These are phyloP conservation scores for Pristionchus entomophagus DNA, from an alignment of 2,888 invertebrate genomes.

Conservation along the genomic window DNA sequence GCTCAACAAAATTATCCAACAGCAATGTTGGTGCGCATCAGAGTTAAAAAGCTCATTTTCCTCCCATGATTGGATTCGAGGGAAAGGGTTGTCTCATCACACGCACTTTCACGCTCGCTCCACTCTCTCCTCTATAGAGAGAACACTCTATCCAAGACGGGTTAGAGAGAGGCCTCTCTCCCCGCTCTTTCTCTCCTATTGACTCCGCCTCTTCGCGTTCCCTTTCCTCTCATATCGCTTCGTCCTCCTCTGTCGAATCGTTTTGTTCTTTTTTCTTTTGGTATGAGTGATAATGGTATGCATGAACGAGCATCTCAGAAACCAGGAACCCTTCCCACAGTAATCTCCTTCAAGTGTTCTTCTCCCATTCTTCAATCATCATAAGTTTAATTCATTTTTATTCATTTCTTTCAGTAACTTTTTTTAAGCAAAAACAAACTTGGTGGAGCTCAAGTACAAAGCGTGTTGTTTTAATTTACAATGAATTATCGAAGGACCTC, in stretches of 20 bases:
- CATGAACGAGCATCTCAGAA: too few relatives aligned
- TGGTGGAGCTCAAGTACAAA: background rate
- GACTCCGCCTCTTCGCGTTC: slow-evolving; percentile 9
- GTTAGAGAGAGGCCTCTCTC: background rate
- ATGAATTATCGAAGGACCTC: background rate
- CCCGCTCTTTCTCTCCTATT: background rate
- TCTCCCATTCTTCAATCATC: background rate
- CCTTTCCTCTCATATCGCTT: background rate
- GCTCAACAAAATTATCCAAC: slow-evolving; percentile 72
- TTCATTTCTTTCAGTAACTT: background rate
- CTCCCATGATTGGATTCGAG: slow-evolving; percentile 5
- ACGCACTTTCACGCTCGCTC: background rate
- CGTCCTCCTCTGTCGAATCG: too few relatives aligned
- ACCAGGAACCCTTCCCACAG: background rate
- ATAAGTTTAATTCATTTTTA: background rate
- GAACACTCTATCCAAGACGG: background rate
- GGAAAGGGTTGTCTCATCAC: slow-evolving; percentile 42
- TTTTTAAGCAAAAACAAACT: background rate
- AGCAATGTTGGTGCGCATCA: slow-evolving; percentile 49
- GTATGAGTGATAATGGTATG: too few relatives aligned
- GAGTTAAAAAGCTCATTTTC: slow-evolving; percentile 45
- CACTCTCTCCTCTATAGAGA: background rate
- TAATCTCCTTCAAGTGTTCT: background rate
- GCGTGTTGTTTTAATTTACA: background rate
- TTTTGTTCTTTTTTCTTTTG: too few relatives aligned